Conservation (phyloP, 2,113 vertebrate species). For the cattle (Bos taurus) region ARS-UCD2.0 NC_037346.1:28647501-28648000, state of each 20-base stretch:
- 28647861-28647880: background rate
- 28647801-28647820: background rate
- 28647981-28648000: background rate
- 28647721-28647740: background rate
- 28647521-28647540: background rate
- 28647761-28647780: background rate
- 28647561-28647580: background rate
- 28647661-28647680: background rate
- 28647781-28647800: background rate
- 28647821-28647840: background rate
- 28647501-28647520: background rate
- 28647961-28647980: background rate
- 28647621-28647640: background rate
- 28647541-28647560: background rate
- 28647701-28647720: background rate
- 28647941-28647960: background rate
- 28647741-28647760: rapidly evolving
- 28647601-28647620: background rate
- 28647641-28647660: background rate
- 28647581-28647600: background rate
- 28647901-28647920: background rate
- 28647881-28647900: background rate
- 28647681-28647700: background rate
- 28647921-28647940: background rate
- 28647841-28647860: background rate